Conservation (phyloP, 1,140 invertebrate species). For the Rhagoletis zephyria region DNA sequence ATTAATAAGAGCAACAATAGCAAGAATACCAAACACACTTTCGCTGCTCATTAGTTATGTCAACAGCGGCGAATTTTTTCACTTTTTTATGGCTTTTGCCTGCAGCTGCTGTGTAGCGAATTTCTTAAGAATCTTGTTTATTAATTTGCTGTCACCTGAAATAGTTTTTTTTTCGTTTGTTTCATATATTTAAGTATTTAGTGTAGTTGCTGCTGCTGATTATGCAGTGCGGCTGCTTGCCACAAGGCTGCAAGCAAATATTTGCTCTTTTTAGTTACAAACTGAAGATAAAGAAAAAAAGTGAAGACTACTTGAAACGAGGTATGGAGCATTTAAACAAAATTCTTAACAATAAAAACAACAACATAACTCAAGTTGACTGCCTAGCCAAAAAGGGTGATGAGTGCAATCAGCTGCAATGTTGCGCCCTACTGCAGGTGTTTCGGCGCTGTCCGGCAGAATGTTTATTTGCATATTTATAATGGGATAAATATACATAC, state of each 20-base stretch:
- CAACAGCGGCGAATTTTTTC: background rate
- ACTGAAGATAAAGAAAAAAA: background rate
- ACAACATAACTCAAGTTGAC: background rate
- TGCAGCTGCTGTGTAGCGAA: background rate
- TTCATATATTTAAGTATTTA: background rate
- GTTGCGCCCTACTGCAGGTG: background rate
- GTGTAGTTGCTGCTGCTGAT: background rate
- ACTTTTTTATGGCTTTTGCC: background rate
- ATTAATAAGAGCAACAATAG: slow-evolving; percentile 14
- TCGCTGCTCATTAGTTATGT: slow-evolving; percentile 28
- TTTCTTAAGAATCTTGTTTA: background rate
- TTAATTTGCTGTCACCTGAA: slow-evolving; percentile 32
- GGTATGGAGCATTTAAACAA: background rate
- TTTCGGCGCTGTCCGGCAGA: background rate
- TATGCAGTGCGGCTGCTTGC: background rate
- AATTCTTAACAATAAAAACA: background rate
- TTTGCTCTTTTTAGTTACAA: background rate
- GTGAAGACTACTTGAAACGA: background rate
- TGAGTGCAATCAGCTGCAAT: background rate
- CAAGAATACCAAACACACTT: background rate
- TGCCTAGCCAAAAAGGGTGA: background rate
- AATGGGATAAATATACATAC: too few relatives aligned
- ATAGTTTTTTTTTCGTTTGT: background rate
- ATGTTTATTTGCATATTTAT: too few relatives aligned
- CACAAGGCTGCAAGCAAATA: slow-evolving; percentile 1